A percentile compares a stretch with the other conserved stretches of the same genome.
Evolutionary conservation across 2,888 invertebrate genomes (phyloP).

Genomic region (Carterocephalus palaemon): DNA sequence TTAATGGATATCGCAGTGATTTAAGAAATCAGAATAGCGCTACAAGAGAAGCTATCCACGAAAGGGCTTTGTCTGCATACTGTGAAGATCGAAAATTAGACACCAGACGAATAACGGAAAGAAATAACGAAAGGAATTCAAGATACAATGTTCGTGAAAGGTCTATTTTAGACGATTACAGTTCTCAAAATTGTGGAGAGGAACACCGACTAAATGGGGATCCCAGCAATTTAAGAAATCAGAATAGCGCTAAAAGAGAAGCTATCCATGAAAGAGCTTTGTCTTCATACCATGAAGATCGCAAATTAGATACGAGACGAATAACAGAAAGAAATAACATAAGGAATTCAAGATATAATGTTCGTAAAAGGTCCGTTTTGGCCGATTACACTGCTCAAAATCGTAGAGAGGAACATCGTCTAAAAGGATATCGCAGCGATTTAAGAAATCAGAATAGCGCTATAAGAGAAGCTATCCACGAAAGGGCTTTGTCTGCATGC

Average conservation of each 20-base stretch:
- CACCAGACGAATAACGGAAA: background rate
- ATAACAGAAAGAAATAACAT: background rate
- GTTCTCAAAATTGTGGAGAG: too few relatives aligned
- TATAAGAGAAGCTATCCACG: too few relatives aligned
- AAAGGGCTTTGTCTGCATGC: too few relatives aligned
- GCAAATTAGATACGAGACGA: background rate
- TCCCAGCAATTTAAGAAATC: too few relatives aligned
- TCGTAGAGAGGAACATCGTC: background rate
- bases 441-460: too few relatives aligned
- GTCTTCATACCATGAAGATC: background rate
- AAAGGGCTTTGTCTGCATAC: background rate
- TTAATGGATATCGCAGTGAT: background rate
- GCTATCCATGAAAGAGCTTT: background rate
- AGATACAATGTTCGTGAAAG: background rate
- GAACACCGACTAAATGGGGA: too few relatives aligned
- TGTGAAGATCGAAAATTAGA: background rate
- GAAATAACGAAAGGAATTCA: slow-evolving; percentile 3
- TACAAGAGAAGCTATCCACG: too few relatives aligned
- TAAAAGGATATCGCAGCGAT: background rate
- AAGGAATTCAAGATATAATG: background rate
- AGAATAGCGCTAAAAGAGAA: slow-evolving; percentile 1
- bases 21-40: too few relatives aligned
- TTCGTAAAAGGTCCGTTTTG: background rate
- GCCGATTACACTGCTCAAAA: background rate
- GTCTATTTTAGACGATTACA: too few relatives aligned